Conservation (phyloP, 2,113 vertebrate genomes). For the Romanogobio albipinnatus region DNA sequence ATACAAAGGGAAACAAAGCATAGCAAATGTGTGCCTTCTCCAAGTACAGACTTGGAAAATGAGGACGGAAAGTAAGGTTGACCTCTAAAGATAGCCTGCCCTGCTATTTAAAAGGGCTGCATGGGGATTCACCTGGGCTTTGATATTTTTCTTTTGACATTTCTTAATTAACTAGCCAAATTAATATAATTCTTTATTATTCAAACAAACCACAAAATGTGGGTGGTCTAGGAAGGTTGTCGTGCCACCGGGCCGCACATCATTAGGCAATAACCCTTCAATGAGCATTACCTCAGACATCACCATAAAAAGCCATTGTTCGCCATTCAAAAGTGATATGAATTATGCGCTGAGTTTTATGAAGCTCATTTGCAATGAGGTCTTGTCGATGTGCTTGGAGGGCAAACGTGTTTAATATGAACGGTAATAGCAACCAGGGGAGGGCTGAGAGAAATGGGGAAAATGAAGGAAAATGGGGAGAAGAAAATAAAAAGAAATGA, state of each 20-base stretch:
- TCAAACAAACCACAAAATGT: constrained; percentile 54
- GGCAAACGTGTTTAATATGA: constrained; percentile 45
- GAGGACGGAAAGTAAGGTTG: constrained; percentile 2
- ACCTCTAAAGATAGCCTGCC: constrained; percentile 51
- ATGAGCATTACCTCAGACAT: constrained; percentile 54
- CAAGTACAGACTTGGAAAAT: neutral
- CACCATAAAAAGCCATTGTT: constrained; percentile 41
- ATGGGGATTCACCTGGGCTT: constrained; percentile 28
- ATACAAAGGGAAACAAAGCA: constrained; percentile 46
- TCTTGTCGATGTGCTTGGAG: constrained; percentile 50
- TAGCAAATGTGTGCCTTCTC: constrained; percentile 35
- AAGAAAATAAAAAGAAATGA: neutral
- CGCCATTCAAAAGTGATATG: constrained; percentile 38
- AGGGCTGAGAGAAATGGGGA: neutral
- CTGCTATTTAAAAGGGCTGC: constrained; percentile 37
- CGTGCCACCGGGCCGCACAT: constrained; percentile 38
- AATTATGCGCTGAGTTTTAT: constrained; percentile 47
- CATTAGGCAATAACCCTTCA: constrained; percentile 42
- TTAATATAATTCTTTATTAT: constrained; percentile 60
- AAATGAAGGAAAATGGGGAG: neutral
- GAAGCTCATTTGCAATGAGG: constrained; percentile 38
- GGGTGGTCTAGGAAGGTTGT: constrained; percentile 54
- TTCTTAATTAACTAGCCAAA: constrained; percentile 57
- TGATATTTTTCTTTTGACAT: constrained; percentile 52
- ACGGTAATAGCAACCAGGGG: constrained; percentile 29